These are phyloP conservation scores for Holcopasites calliopsidis DNA, from an alignment of 1,140 invertebrate species.

Conservation along the genomic window DNA sequence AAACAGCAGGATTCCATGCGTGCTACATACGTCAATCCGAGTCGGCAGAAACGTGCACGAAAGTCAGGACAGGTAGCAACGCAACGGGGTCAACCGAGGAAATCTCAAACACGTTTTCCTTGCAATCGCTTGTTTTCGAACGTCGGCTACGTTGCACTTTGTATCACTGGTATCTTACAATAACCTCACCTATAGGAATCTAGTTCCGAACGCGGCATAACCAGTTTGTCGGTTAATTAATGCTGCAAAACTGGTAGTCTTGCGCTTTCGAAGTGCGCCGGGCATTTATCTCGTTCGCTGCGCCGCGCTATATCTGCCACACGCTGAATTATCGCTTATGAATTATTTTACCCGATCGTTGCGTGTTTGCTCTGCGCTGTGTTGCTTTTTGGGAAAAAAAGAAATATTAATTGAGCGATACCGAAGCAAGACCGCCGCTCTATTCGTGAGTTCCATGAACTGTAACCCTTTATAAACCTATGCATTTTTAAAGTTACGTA, in stretches of 20 bases:
- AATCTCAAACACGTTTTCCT: conserved; percentile 3
- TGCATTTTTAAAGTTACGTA: too few relatives aligned
- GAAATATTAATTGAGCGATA: too few relatives aligned
- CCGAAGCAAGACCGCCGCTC: too few relatives aligned
- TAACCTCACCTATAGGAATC: conserved; percentile 46
- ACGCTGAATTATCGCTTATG: not conserved
- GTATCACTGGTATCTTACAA: conserved; percentile 24
- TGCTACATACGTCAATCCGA: too few relatives aligned
- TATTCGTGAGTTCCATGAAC: too few relatives aligned
- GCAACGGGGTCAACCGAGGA: too few relatives aligned
- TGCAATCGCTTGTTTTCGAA: not conserved
- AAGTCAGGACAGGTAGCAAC: too few relatives aligned
- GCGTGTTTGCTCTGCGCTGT: too few relatives aligned
- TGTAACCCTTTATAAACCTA: too few relatives aligned
- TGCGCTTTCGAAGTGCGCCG: conserved; percentile 23
- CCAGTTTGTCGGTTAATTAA: conserved; percentile 63
- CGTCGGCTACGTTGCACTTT: not conserved
- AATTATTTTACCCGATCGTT: not conserved
- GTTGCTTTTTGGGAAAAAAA: too few relatives aligned
- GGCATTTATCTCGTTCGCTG: conserved; percentile 30
- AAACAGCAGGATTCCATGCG: too few relatives aligned
- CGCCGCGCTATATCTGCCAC: not conserved
- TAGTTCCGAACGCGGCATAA: conserved; percentile 47
- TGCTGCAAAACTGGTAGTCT: conserved; percentile 52
- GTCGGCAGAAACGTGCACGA: too few relatives aligned